Evolutionary conservation across 2,797 vertebrate genomes (phyloP), one percentile per base, ranked within the genome.

Genomic region (Phrynocephalus vlangalii): DNA sequence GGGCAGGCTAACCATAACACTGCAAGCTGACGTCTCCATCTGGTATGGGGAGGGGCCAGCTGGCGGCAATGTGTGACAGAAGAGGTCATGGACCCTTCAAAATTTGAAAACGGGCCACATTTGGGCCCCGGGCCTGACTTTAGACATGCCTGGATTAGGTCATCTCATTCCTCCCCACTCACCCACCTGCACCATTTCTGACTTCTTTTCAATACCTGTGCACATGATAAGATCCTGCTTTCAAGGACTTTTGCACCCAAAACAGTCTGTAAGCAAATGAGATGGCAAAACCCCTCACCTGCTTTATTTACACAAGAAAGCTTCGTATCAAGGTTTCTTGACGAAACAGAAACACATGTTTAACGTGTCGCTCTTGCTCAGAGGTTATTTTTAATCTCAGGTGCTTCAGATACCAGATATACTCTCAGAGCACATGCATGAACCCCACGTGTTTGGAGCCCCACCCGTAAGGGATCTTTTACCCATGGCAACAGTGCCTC

Each of bases 381-480:
- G 72, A 78, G 50, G 7, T 80, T 91, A 87, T 93, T 95, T 94
- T 93, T 90, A 88, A 86, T 88, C 88, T 89, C 79, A 26, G 48
- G 50, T 89, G 44, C 75, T 86, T 24, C 71, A 33, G 83, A 80
- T 56, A 10, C 52, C 52, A 56, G 13, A 8, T 56, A 11, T 56
- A 13, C 9, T 56, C 52, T 56, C 9, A 56, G 9, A 6, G 52
- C 13, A 56, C 52, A 9, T 56, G 13, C 1, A 56, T 8, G 52
- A 56, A 56, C 52, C 13, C 52, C 52, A 13, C 9, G 11, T 56
- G 52, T 56, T 56, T 56, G 52, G 52, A 56, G 52, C 9, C 52
- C 9, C 52, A 56, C 52, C 52, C 52, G 3, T 56, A 56, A 56
- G 52, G 52, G 52, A 56, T 56, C 13, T 56, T 56, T 56, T 56